Evolutionary conservation across 2,113 vertebrate species (phyloP), one percentile per base, ranked within the genome.

Genomic region (Bucco capensis): DNA sequence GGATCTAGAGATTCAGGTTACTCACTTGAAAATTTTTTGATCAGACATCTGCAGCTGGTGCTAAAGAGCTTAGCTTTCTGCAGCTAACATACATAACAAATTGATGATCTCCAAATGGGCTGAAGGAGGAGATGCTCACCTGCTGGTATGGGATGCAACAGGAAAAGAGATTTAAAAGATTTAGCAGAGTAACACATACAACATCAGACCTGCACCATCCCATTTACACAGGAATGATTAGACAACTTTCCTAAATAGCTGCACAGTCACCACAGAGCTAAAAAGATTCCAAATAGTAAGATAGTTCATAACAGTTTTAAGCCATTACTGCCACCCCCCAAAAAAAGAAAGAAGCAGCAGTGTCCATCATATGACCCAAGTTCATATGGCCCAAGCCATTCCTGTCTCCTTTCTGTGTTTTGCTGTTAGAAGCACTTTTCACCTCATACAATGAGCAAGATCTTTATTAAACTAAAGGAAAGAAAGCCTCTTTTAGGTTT

Each of bases 301-400:
- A 28, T 31, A 4, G 19, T 37, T 72, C 27, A 22, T 27, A 12
- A 14, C 0, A 5, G 6, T n/a, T 44, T 61, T 25, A 31, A 74
- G 22, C 13, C 40, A 73, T 4, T 21, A 8, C 5, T 47, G 18
- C 18, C 17, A 37, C 1, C n/a, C 1, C 6, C 16, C n/a, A n/a
- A 21, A 1, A 5, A 23, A 17, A 14, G 40, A 51, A 57, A 40
- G 30, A 64, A 38, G 22, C 40, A 30, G 10, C 15, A n/a, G 16
- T 1, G 5, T 18, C 27, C 30, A 35, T 33, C 30, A 13, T 1
- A 22, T 2, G 1, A 47, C 25, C 21, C 40, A n/a, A n/a, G n/a
- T n/a, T 33, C 30, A 13, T 1, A 22, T 2, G 1, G 42, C 25
- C 21, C 40, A 42, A 42, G 40, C 11, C 40, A 42, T 42, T 42